Conservation (phyloP, 2,888 invertebrate species). For the Mimas tiliae region DNA sequence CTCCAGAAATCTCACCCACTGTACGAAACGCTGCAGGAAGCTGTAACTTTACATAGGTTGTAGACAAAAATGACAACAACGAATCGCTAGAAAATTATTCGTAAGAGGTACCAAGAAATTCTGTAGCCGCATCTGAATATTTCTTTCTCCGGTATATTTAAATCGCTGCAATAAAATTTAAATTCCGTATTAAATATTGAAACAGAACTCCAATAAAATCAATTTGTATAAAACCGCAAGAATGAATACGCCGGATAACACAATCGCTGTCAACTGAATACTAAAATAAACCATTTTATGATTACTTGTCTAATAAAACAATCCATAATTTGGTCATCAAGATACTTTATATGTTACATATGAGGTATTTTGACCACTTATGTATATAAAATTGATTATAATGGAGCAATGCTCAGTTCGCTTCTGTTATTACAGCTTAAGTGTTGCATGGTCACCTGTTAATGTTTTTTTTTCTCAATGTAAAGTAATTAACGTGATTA, state of each 20-base stretch:
- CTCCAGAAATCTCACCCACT: no score
- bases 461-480: constrained; percentile 27
- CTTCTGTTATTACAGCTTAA: constrained; percentile 7
- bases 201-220: constrained; percentile 59
- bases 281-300: constrained; percentile 68
- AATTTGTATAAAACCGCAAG: constrained; percentile 60
- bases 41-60: no score
- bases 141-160: not conserved
- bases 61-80: no score
- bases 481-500: constrained; percentile 38
- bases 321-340: constrained; percentile 61
- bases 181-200: not conserved
- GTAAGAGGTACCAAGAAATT: no score
- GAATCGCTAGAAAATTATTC: no score
- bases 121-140: no score
- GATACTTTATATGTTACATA: constrained; percentile 44
- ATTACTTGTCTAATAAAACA: constrained; percentile 73
- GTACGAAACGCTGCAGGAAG: no score
- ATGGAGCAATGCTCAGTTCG: constrained; percentile 12
- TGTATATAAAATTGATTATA: constrained; percentile 33
- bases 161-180: not conserved
- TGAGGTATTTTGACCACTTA: constrained; percentile 46
- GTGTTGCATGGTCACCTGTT: constrained; percentile 4
- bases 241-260: constrained; percentile 43
- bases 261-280: constrained; percentile 44